Conservation (phyloP, 1,140 invertebrate species). For the Pseudoatta argentina region DNA sequence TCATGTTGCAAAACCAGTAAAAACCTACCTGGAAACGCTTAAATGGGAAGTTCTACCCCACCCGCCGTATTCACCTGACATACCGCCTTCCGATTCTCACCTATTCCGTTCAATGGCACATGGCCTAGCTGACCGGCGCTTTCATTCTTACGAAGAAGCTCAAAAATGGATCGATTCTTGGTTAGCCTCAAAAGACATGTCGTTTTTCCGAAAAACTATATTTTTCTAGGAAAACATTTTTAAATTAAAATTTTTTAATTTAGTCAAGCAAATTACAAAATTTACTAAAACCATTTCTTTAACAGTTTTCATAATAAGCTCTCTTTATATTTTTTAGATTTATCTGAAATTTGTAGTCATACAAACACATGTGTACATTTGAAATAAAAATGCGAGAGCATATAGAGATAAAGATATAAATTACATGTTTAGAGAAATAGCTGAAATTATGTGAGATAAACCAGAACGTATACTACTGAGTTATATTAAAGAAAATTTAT, state of each 20-base stretch:
- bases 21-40: no score
- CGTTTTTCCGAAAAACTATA: no score
- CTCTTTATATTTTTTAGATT: not conserved
- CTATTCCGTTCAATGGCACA: no score
- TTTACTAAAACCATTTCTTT: not conserved
- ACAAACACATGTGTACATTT: not conserved
- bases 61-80: no score
- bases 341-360: not conserved
- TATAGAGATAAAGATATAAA: not conserved
- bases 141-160: no score
- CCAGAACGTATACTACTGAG: not conserved
- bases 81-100: no score
- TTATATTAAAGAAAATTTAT: constrained; percentile 44
- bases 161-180: no score
- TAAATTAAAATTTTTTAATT: constrained; percentile 2
- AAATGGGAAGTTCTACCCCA: no score
- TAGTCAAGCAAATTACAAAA: not conserved
- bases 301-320: not conserved
- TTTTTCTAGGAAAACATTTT: not conserved
- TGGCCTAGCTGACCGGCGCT: no score
- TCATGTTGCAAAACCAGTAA: no score
- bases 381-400: constrained; percentile 20
- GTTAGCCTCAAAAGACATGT: no score
- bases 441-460: constrained; percentile 37
- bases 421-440: constrained; percentile 40